phyloP scores from a whole-genome alignment of 1,140 invertebrate genomes.

The Cyrtorhinus lividipennis region DNA sequence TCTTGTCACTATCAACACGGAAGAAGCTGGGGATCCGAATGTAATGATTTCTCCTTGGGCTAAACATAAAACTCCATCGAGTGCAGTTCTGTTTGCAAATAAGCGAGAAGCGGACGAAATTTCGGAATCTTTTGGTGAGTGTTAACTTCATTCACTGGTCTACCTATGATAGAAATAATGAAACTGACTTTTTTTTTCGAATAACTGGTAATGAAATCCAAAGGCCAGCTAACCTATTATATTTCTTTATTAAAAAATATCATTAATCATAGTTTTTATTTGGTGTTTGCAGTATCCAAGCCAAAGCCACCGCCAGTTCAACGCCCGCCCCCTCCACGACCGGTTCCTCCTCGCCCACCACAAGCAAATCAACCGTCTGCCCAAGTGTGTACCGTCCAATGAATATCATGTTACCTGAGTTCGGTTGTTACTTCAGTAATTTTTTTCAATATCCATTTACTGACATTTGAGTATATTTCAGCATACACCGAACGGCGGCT shows the following conservation, averaged over 20 bases:
- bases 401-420: too few species aligned
- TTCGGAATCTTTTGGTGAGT: slow-evolving; percentile 55
- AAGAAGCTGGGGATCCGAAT: slow-evolving; percentile 44
- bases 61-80: slow-evolving; percentile 37
- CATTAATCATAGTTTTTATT: too few species aligned
- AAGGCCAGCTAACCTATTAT: too few species aligned
- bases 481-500: too few species aligned
- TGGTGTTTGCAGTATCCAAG: slow-evolving; percentile 18
- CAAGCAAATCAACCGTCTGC: slow-evolving; percentile 3
- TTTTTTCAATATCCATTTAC: too few species aligned
- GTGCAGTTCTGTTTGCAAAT: slow-evolving; percentile 57
- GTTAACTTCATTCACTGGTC: background rate
- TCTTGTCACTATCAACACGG: slow-evolving; percentile 59
- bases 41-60: slow-evolving; percentile 59
- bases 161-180: background rate
- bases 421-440: too few species aligned
- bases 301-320: background rate
- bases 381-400: too few species aligned
- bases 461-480: too few species aligned
- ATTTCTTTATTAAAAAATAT: too few species aligned
- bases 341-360: slow-evolving; percentile 12
- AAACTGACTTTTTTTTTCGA: background rate
- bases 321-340: slow-evolving; percentile 21
- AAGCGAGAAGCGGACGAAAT: slow-evolving; percentile 71
- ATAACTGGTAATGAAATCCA: background rate